Conservation (phyloP, 1,140 invertebrate genomes). For the Drosophila ficusphila region DNA sequence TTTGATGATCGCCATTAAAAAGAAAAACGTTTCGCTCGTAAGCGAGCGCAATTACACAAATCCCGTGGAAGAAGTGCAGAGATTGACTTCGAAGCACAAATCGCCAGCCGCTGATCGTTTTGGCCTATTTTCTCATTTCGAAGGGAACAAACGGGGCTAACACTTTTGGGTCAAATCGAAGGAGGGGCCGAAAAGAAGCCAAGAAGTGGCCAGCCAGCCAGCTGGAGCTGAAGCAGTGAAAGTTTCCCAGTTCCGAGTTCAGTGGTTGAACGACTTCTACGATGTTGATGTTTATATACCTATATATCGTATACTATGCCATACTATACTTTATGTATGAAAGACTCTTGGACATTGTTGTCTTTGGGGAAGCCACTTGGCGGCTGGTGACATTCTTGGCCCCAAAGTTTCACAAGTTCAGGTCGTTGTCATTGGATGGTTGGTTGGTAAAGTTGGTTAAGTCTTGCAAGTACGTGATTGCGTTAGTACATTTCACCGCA, state of each 20-base stretch:
- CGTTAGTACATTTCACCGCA: slow-evolving; percentile 44
- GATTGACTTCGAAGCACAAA: too few species aligned
- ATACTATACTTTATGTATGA: background rate
- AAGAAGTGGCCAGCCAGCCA: slow-evolving; percentile 11
- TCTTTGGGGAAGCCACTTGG: slow-evolving; percentile 9
- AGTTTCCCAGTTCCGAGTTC: slow-evolving; percentile 23
- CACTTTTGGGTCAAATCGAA: background rate
- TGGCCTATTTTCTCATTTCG: background rate
- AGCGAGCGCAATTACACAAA: too few species aligned
- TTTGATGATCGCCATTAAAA: too few species aligned
- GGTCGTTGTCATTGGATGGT: background rate
- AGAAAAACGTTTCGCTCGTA: too few species aligned
- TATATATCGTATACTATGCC: background rate
- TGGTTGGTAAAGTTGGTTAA: too few species aligned
- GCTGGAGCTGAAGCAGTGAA: slow-evolving; percentile 39
- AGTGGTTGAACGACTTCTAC: slow-evolving; percentile 18
- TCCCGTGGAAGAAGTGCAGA: too few species aligned
- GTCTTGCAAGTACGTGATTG: slow-evolving; percentile 34
- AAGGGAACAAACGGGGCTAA: slow-evolving; percentile 1
- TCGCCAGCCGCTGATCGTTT: too few species aligned
- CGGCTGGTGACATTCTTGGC: slow-evolving; percentile 47
- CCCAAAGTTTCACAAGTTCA: slow-evolving; percentile 56
- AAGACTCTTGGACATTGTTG: background rate
- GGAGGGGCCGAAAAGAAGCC: slow-evolving; percentile 1
- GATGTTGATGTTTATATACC: background rate